phyloP scores from a whole-genome alignment of 2,113 vertebrate species.

The Empidonax alnorum region DNA sequence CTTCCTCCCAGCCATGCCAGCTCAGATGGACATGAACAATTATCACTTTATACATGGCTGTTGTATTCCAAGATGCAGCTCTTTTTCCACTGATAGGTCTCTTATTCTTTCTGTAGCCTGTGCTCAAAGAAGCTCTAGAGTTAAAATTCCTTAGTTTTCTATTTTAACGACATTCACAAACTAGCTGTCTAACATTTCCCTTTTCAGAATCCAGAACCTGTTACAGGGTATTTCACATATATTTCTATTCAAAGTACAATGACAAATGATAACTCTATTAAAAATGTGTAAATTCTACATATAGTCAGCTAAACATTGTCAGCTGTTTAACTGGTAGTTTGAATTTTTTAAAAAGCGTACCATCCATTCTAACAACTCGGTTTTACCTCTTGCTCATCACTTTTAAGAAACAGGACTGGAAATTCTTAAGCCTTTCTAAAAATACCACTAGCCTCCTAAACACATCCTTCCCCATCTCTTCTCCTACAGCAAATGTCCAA shows the following conservation, averaged over 20 bases:
- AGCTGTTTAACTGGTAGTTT: neutral
- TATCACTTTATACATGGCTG: neutral
- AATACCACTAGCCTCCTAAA: neutral
- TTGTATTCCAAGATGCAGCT: neutral
- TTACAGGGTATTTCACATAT: neutral
- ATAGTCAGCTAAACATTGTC: neutral
- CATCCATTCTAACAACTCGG: neutral
- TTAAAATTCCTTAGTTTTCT: neutral
- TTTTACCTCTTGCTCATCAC: neutral
- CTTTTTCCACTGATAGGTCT: neutral
- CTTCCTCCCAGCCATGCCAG: neutral
- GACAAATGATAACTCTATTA: neutral
- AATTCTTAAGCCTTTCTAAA: neutral
- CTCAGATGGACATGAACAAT: neutral
- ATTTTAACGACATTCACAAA: neutral
- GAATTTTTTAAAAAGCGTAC: neutral
- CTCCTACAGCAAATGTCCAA: neutral
- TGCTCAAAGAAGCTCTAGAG: neutral
- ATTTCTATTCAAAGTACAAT: neutral
- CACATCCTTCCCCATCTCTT: neutral
- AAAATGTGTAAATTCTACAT: neutral
- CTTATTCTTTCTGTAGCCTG: neutral
- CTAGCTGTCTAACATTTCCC: neutral
- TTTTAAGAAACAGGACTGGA: neutral
- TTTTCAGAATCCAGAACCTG: neutral